A percentile compares a stretch with the other conserved stretches of the same genome.
These are phyloP conservation scores for Lissonota sp. DNA, from an alignment of 2,888 invertebrate genomes.

Conservation along the genomic window DNA sequence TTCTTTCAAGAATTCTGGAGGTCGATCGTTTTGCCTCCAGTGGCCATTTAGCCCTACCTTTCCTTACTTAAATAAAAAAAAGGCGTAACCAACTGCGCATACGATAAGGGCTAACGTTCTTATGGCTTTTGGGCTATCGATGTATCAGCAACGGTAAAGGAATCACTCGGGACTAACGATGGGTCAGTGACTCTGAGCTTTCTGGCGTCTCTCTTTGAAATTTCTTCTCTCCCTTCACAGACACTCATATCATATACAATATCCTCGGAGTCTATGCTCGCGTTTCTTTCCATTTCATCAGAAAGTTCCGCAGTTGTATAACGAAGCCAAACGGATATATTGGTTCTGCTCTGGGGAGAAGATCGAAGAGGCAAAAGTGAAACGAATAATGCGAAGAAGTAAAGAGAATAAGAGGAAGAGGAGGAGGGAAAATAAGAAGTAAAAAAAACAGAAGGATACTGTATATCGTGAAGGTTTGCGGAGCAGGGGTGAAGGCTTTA, in stretches of 20 bases:
- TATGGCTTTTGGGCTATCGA: too few relatives aligned
- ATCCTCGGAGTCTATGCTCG: conserved; percentile 19
- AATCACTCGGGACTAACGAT: conserved; percentile 68
- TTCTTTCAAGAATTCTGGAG: too few relatives aligned
- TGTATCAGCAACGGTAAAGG: not conserved
- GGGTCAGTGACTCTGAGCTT: conserved; percentile 69
- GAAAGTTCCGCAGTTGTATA: conserved; percentile 22
- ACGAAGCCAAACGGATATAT: conserved; percentile 60
- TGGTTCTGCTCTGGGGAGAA: conserved; percentile 47
- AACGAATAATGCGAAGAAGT: conserved; percentile 58
- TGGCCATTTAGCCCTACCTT: too few relatives aligned
- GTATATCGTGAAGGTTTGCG: conserved; percentile 64
- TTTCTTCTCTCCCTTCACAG: conserved; percentile 26
- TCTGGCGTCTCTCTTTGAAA: conserved; percentile 60
- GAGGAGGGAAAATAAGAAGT: conserved; percentile 51
- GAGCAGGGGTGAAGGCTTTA: conserved; percentile 74
- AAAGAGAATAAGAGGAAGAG: conserved; percentile 38
- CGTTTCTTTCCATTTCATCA: conserved; percentile 9
- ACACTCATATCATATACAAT: conserved; percentile 24
- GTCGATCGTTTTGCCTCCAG: too few relatives aligned
- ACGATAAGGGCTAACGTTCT: too few relatives aligned
- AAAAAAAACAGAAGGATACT: conserved; percentile 62
- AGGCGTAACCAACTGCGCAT: too few relatives aligned
- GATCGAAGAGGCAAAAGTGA: conserved; percentile 57
- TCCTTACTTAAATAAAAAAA: too few relatives aligned